Base-by-base conservation (phyloP, 2,113 vertebrate genomes). In the Suricata suricatta region DNA sequence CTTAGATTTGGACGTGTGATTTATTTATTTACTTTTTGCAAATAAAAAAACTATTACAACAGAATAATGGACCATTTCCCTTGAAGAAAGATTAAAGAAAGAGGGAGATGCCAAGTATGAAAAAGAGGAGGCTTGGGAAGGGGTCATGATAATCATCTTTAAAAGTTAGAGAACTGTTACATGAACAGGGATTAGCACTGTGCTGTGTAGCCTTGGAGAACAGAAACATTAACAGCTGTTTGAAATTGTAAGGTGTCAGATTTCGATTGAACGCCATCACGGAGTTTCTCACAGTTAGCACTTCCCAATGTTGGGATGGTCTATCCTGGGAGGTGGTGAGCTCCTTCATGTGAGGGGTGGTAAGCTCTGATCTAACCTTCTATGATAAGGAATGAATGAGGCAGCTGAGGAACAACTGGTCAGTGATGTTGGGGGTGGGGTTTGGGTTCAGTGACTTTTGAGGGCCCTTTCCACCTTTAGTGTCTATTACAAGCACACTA, bases 151-250 rank as follows among this genome's bases (percentile, higher is more conserved):
- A 88, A 72, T 79, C 35, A 35, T 89, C 83, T 90, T 76, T 64
- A 96, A 16, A 92, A 86, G 88, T 63, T 90, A 60, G 72, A 96
- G 91, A 83, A 52, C 54, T 90, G 95, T 82, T 96, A 79, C 93
- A 31, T 88, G 16, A 83, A 82, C 60, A 68, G 66, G 60, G 95
- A 97, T 98, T 97, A 98, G 52, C 97, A 95, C 96, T 81, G 77
- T 90, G 88, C 96, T 94, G 72, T 80, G 97, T 97, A 97, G 94
- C 96, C 96, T 97, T 92, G 97, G 97, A 98, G 97, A 98, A 96
- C 85, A 97, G 98, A 98, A 98, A 98, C 94, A 97, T 86, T 96
- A 93, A 90, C 98, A 98, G 97, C 98, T 98, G 98, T 92, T 96
- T 98, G 90, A 68, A 90, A 95, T 97, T 81, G 94, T 57, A 31